Evolutionary conservation across 1,140 invertebrate genomes (phyloP).

Genomic region (Drosophila athabasca): DNA sequence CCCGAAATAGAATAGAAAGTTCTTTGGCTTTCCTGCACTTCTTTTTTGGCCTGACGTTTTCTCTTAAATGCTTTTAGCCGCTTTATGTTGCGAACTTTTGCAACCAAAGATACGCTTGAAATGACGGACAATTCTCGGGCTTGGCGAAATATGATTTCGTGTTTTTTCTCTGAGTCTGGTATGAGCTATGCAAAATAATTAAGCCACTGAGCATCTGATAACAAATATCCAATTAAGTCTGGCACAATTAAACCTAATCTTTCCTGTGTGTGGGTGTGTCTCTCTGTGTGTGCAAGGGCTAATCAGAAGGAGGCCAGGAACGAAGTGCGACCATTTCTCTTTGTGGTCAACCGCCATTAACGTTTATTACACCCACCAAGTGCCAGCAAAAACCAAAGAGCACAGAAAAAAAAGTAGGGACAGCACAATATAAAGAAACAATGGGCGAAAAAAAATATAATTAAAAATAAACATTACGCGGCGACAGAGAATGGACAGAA

Average conservation of each 20-base stretch:
- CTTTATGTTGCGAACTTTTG: constrained; percentile 57
- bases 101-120: constrained; percentile 40
- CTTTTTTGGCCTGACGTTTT: constrained; percentile 23
- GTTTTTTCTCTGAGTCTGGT: constrained; percentile 9
- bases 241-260: constrained; percentile 70
- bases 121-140: constrained; percentile 21
- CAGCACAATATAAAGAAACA: constrained; percentile 28
- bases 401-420: constrained; percentile 36
- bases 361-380: constrained; percentile 75
- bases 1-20: constrained; percentile 40
- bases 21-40: constrained; percentile 31
- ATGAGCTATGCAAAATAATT: constrained; percentile 64
- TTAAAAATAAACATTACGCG: constrained; percentile 81
- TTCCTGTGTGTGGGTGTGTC: constrained; percentile 25
- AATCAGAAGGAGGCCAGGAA: constrained; percentile 42
- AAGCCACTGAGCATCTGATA: constrained; percentile 76
- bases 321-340: constrained; percentile 74
- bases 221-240: constrained; percentile 75
- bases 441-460: constrained; percentile 70
- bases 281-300: constrained; percentile 45
- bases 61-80: constrained; percentile 72
- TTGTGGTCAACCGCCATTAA: constrained; percentile 81
- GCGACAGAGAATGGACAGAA: constrained; percentile 51
- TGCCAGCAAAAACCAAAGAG: constrained; percentile 73
- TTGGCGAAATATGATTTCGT: constrained; percentile 30